Evolutionary conservation across 2,113 vertebrate genomes (phyloP), one percentile per base, ranked within the genome.

Genomic region (Spea multiplicata): DNA sequence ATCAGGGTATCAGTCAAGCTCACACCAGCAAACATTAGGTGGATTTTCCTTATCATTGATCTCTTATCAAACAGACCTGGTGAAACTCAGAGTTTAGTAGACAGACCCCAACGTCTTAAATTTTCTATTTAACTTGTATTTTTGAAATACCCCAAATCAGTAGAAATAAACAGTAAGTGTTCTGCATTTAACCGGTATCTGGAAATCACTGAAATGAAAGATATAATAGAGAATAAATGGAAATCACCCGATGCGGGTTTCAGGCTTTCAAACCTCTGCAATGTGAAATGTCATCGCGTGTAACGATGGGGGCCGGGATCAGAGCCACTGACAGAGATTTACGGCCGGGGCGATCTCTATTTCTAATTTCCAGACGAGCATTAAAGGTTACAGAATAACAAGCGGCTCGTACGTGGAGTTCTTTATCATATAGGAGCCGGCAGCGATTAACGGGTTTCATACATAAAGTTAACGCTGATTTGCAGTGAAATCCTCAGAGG

Each of bases 281-380:
- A 14, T 17, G 5, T 30, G 44, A 72, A 72, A 72, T 72, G 71
- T 59, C 53, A 72, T 12, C 12, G 7, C 59, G 47, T 72, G 57
- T 72, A 72, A 72, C 59, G 71, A 72, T 72, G 14, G 12, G 67
- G 71, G 17, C 71, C 8, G 71, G 44, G 53, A 72, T 13, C 4
- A 72, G 71, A 53, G 59, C 8, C 5, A 72, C 45, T 44, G 9
- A 6, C 70, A 12, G 10, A 57, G 71, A 72, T 72, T 72, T 72
- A 72, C 44, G n/a, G 46, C 66, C 59, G 6, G 5, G 8, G 44
- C 30, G 9, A 13, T 72, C 71, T 4, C 13, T 72, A 59, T 46
- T 59, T 72, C 52, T 72, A 53, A 72, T 72, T 57, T 72, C 16
- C 44, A 59, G n/a, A 8, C 14, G 71, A 57, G 44, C 44, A 59